These are phyloP conservation scores for Macroramphosus scolopax DNA, from an alignment of 2,797 vertebrate genomes.

Conservation along the genomic window DNA sequence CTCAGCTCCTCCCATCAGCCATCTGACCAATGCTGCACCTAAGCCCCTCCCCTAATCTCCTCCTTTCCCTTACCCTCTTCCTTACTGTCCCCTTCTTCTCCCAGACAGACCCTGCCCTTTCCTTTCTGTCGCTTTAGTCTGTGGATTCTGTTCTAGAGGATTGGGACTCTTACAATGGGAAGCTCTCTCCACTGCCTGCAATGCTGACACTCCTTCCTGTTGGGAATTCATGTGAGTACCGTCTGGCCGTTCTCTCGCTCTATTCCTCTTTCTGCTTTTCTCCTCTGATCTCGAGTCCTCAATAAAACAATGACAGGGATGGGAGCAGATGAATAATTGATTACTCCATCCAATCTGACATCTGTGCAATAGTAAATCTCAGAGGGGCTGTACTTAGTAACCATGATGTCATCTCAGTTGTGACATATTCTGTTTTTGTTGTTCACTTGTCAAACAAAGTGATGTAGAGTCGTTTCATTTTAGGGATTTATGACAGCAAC, in stretches of 20 bases:
- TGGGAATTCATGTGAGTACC: constrained; percentile 73
- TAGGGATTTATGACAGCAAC: constrained; percentile 17
- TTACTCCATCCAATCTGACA: constrained; percentile 36
- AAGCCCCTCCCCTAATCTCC: constrained; percentile 40
- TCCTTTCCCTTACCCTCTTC: constrained; percentile 60
- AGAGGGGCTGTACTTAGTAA: constrained; percentile 14
- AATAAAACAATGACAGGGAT: constrained; percentile 40
- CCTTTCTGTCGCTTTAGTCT: constrained; percentile 57
- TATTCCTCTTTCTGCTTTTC: constrained; percentile 43
- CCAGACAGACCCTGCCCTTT: constrained; percentile 75
- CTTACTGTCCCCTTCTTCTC: constrained; percentile 58
- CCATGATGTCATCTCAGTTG: not conserved
- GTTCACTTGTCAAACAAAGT: not conserved
- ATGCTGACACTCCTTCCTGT: constrained; percentile 66
- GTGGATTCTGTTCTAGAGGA: constrained; percentile 47
- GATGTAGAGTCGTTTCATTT: constrained; percentile 1
- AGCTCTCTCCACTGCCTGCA: constrained; percentile 42
- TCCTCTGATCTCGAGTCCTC: constrained; percentile 29
- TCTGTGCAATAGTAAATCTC: constrained; percentile 42
- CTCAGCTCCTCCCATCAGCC: constrained; percentile 50
- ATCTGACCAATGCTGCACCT: constrained; percentile 41
- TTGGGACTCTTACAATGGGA: constrained; percentile 64
- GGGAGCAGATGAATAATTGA: constrained; percentile 67
- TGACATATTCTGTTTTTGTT: not conserved
- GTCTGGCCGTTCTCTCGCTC: constrained; percentile 10